phyloP scores from a whole-genome alignment of 2,797 vertebrate genomes.

The Falco concolor region DNA sequence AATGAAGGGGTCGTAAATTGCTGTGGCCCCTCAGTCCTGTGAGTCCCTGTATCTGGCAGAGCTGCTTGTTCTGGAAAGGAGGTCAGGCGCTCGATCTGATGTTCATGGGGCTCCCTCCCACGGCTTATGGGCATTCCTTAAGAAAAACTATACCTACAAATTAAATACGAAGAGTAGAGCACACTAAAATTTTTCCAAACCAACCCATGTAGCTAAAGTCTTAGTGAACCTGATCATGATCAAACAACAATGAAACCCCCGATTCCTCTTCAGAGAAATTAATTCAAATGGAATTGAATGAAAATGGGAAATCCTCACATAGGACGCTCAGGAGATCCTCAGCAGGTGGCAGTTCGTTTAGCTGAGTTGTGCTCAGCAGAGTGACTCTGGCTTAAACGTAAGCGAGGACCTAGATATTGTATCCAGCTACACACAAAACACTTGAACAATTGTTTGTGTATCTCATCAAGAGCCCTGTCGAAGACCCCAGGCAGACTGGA shows the following conservation, averaged over 20 bases:
- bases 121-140: not conserved
- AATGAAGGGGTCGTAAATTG: not conserved
- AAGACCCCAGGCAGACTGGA: not conserved
- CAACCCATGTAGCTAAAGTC: not conserved
- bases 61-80: not conserved
- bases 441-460: not conserved
- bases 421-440: not conserved
- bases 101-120: not conserved
- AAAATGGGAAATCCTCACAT: not conserved
- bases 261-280: not conserved
- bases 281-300: not conserved
- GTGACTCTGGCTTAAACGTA: not conserved
- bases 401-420: not conserved
- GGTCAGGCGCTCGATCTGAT: not conserved
- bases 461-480: not conserved
- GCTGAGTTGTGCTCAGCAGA: not conserved
- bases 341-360: not conserved
- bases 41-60: not conserved
- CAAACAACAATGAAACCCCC: fast-evolving
- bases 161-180: not conserved
- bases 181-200: not conserved
- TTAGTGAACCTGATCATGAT: not conserved
- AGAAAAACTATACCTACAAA: not conserved
- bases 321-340: not conserved
- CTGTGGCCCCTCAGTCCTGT: not conserved